A percentile compares a stretch with the other conserved stretches of the same genome.
phyloP scores from a whole-genome alignment of 2,113 vertebrate species.

The Corythornis vintsioides region DNA sequence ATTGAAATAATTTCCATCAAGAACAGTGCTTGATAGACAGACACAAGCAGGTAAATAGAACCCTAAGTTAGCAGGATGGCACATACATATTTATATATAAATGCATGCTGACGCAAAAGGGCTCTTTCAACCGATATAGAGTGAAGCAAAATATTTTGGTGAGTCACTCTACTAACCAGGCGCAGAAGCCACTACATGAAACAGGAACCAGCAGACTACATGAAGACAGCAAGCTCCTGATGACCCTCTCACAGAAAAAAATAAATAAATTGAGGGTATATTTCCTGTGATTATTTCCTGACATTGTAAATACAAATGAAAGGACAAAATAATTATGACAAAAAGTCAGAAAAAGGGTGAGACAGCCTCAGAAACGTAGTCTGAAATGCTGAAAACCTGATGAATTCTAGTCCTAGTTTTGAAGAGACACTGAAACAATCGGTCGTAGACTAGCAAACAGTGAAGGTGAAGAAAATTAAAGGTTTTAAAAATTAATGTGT shows the following conservation, averaged over 20 bases:
- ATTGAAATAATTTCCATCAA: slow-evolving; percentile 35
- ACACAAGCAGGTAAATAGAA: slow-evolving; percentile 56
- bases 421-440: not conserved
- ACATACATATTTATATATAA: slow-evolving; percentile 59
- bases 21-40: slow-evolving; percentile 56
- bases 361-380: not conserved
- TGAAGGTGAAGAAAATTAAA: not conserved
- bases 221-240: not conserved
- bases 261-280: not conserved
- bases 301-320: not conserved
- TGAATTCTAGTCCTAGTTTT: not conserved
- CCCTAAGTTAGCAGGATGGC: slow-evolving; percentile 32
- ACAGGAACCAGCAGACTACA: not conserved
- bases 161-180: not conserved
- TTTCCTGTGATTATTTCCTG: not conserved
- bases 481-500: not conserved
- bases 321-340: not conserved
- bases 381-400: not conserved
- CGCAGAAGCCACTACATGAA: not conserved
- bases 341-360: not conserved
- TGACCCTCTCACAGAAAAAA: not conserved
- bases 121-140: not conserved
- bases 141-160: slow-evolving; percentile 20
- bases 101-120: slow-evolving; percentile 27
- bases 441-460: not conserved